These are phyloP conservation scores for Phylloscopus trochilus DNA, from an alignment of 2,113 vertebrate genomes.

Conservation along the genomic window DNA sequence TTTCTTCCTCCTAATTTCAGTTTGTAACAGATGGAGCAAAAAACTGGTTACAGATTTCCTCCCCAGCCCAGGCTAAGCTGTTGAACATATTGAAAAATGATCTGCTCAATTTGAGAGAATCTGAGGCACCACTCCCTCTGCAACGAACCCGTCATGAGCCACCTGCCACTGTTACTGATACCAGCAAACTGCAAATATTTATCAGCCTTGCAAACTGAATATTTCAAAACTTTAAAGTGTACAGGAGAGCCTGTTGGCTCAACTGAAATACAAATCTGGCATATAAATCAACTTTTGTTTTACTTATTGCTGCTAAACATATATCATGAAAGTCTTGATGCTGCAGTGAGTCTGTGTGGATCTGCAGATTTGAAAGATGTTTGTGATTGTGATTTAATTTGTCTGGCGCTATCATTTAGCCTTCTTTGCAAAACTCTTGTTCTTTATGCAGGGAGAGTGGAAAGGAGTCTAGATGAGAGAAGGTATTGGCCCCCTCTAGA, in stretches of 20 bases:
- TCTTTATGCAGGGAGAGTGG: neutral
- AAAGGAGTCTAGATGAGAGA: neutral
- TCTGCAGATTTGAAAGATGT: neutral
- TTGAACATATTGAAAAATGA: neutral
- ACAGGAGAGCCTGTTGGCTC: neutral
- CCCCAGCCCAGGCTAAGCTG: neutral
- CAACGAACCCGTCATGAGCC: neutral
- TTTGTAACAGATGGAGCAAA: neutral
- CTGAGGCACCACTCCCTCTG: neutral
- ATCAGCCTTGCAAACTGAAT: neutral
- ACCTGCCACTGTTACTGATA: neutral
- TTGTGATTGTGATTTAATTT: neutral
- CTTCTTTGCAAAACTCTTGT: neutral
- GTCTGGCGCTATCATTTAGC: neutral
- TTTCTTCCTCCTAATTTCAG: neutral
- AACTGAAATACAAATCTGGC: neutral
- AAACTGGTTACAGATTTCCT: neutral
- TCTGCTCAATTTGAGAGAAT: neutral
- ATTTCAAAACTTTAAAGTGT: neutral
- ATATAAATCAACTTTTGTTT: neutral
- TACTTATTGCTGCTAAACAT: neutral
- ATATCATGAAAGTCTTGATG: neutral
- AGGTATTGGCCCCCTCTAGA: neutral
- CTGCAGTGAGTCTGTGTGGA: neutral
- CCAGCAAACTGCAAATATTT: neutral